Evolutionary conservation across 2,888 invertebrate genomes (phyloP).

Genomic region (Aplocera efformata): DNA sequence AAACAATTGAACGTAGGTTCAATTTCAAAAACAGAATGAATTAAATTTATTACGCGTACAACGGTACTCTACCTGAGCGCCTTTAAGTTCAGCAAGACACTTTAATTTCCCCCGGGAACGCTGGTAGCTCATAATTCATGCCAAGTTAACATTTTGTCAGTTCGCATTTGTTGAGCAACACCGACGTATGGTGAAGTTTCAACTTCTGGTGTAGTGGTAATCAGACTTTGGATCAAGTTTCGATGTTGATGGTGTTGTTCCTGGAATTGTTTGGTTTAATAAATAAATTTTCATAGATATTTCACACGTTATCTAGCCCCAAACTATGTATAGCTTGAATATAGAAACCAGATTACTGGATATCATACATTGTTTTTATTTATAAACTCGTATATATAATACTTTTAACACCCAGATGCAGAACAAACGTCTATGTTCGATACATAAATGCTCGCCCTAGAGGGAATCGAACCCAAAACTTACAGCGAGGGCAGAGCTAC

Average conservation of each 20-base stretch:
- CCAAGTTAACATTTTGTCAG: constrained; percentile 78
- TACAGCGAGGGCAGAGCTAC: no score
- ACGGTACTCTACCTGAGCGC: constrained; percentile 62
- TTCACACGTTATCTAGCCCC: no score
- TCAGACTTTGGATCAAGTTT: constrained; percentile 5
- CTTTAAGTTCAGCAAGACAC: constrained; percentile 77
- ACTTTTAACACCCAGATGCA: no score
- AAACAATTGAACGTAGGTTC: constrained; percentile 43
- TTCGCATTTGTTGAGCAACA: constrained; percentile 65
- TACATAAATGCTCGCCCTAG: no score
- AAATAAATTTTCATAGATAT: no score
- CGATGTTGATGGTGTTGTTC: constrained; percentile 23
- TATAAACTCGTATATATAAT: no score
- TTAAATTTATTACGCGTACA: constrained; percentile 60
- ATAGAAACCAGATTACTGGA: no score
- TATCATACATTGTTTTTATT: no score
- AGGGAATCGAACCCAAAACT: no score
- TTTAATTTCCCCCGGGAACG: constrained; percentile 75
- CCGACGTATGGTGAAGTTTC: constrained; percentile 50
- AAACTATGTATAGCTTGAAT: no score
- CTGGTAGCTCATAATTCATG: constrained; percentile 75
- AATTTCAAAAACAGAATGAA: constrained; percentile 49
- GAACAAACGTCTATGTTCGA: no score
- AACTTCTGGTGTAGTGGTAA: constrained; percentile 48
- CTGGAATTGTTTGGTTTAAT: constrained; percentile 46